Evolutionary conservation across 2,113 vertebrate genomes (phyloP).

Genomic region (Nanger granti): DNA sequence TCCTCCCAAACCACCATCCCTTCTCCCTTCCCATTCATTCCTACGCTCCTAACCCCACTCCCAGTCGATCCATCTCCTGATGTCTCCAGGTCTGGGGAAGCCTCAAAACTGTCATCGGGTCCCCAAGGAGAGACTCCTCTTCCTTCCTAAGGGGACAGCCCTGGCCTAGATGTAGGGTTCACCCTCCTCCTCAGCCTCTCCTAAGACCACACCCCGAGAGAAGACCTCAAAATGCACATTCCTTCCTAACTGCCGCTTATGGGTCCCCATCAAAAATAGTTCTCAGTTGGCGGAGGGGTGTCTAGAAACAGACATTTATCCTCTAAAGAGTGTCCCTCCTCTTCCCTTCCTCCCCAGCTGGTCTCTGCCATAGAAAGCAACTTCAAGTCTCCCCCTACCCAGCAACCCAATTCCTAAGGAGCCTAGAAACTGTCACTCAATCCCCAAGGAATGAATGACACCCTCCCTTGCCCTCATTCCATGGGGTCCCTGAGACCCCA

Average conservation of each 20-base stretch:
- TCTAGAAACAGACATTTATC: neutral
- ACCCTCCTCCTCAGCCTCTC: neutral
- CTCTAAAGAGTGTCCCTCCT: neutral
- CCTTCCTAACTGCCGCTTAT: neutral
- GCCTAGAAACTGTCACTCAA: neutral
- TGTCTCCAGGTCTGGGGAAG: neutral
- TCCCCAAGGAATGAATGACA: neutral
- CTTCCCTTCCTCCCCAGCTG: neutral
- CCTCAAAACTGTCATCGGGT: neutral
- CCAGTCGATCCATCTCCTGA: neutral
- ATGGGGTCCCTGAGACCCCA: neutral
- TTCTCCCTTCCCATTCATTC: neutral
- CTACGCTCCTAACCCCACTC: neutral
- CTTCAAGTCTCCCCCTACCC: neutral
- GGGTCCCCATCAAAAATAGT: neutral
- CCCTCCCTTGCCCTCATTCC: neutral
- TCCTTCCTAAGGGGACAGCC: neutral
- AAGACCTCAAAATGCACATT: neutral
- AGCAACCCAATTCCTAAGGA: neutral
- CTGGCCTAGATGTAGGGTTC: neutral
- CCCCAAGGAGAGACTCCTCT: neutral
- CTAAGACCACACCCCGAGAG: neutral
- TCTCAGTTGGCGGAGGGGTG: neutral
- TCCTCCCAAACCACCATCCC: neutral
- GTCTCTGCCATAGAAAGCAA: neutral